Conservation (phyloP, 1,140 invertebrate species). For the Brachionus asplanchnoidis region DNA sequence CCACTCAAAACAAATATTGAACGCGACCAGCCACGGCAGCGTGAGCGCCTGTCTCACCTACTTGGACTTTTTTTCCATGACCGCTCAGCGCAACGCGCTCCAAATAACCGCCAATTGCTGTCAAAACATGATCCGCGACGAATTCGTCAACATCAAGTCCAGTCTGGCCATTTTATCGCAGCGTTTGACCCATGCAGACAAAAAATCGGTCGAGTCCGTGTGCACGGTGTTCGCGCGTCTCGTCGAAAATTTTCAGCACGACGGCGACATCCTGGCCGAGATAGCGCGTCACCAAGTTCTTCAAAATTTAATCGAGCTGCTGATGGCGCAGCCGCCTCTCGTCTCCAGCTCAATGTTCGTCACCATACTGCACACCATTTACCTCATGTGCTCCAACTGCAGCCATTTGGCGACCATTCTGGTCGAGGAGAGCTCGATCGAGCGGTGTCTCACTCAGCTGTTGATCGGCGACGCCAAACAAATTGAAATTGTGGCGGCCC, state of each 20-base stretch:
- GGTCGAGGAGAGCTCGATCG: conserved; percentile 65
- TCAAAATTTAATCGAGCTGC: conserved; percentile 67
- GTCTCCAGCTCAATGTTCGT: conserved; percentile 90
- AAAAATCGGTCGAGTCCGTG: conserved; percentile 67
- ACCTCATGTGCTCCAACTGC: conserved; percentile 87
- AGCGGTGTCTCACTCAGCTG: not conserved
- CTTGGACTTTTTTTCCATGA: conserved; percentile 92
- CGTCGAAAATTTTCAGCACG: conserved; percentile 90
- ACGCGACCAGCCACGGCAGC: conserved; percentile 67
- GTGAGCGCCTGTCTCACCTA: conserved; percentile 90
- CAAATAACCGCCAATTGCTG: conserved; percentile 94
- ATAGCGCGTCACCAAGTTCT: conserved; percentile 86
- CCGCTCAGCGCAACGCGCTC: conserved; percentile 82
- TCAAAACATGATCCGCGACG: conserved; percentile 77
- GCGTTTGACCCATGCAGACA: conserved; percentile 65
- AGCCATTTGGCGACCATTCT: conserved; percentile 82
- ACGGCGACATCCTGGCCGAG: conserved; percentile 81
- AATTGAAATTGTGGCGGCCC: not conserved
- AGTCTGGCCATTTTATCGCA: conserved; percentile 78
- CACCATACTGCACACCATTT: conserved; percentile 87
- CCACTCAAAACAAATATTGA: conserved; percentile 90
- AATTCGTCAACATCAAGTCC: conserved; percentile 83
- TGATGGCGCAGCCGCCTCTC: conserved; percentile 84
- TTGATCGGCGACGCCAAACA: not conserved
- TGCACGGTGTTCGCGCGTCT: conserved; percentile 89